A percentile compares a stretch with the other conserved stretches of the same genome.
phyloP scores from a whole-genome alignment of 2,113 vertebrate species.

The Coreoperca whiteheadi region DNA sequence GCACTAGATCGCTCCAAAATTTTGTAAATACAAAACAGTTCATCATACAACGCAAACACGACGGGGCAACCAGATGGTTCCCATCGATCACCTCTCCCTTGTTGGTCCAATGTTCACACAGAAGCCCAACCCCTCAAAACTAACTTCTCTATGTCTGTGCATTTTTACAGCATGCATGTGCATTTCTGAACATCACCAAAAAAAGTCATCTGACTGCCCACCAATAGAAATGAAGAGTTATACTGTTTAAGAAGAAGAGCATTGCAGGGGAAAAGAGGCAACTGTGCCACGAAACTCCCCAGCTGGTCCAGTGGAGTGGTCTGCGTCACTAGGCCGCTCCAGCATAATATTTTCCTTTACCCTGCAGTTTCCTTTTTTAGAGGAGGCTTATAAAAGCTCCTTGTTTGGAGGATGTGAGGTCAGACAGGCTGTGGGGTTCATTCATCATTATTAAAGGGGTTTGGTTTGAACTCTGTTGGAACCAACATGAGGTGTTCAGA shows the following conservation, averaged over 20 bases:
- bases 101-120: conserved; percentile 24
- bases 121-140: conserved; percentile 14
- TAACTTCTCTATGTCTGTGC: background rate
- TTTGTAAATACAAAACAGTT: conserved; percentile 17
- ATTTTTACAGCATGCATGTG: conserved; percentile 1
- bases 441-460: conserved; percentile 31
- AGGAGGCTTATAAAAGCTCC: conserved; percentile 45
- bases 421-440: conserved; percentile 29
- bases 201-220: background rate
- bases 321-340: conserved; percentile 46
- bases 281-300: conserved; percentile 37
- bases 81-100: conserved; percentile 56
- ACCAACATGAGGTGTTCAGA: background rate
- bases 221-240: conserved; percentile 3
- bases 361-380: conserved; percentile 68
- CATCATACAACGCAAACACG: conserved; percentile 9
- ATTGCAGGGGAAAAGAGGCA: background rate
- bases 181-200: conserved; percentile 17
- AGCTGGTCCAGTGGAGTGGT: conserved; percentile 36
- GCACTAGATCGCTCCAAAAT: background rate
- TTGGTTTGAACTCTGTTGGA: conserved; percentile 16
- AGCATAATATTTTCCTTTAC: conserved; percentile 74
- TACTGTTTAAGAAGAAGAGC: conserved; percentile 10
- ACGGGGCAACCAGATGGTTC: conserved; percentile 54
- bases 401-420: conserved; percentile 60